Conservation (phyloP, 2,113 vertebrate species). For the Thamnophis sirtalis region DNA sequence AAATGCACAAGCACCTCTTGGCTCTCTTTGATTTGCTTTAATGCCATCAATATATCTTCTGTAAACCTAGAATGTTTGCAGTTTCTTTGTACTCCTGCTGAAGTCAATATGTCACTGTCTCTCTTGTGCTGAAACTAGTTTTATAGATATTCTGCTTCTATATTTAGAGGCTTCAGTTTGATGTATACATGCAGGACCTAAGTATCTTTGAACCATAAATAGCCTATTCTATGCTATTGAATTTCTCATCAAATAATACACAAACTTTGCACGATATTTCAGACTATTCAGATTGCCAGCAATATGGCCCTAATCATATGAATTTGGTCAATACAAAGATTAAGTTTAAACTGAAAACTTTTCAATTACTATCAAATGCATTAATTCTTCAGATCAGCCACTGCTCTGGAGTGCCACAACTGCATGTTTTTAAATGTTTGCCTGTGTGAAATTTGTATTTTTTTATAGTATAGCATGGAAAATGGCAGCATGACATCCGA, state of each 20-base stretch:
- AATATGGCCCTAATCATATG: neutral
- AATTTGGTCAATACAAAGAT: neutral
- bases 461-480: neutral
- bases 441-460: neutral
- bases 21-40: neutral
- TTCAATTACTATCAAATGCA: neutral
- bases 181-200: neutral
- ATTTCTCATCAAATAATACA: neutral
- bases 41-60: neutral
- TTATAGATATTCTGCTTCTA: neutral
- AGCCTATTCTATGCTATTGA: neutral
- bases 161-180: neutral
- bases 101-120: slow-evolving; percentile 8
- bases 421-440: neutral
- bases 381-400: neutral
- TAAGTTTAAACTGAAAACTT: neutral
- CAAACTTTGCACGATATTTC: neutral
- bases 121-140: neutral
- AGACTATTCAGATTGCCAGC: neutral
- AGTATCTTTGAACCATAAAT: neutral
- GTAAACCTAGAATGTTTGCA: neutral
- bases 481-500: neutral
- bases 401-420: neutral
- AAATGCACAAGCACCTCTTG: neutral
- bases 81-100: neutral